phyloP scores from a whole-genome alignment of 2,888 invertebrate genomes.

The Tricholauxania praeusta region DNA sequence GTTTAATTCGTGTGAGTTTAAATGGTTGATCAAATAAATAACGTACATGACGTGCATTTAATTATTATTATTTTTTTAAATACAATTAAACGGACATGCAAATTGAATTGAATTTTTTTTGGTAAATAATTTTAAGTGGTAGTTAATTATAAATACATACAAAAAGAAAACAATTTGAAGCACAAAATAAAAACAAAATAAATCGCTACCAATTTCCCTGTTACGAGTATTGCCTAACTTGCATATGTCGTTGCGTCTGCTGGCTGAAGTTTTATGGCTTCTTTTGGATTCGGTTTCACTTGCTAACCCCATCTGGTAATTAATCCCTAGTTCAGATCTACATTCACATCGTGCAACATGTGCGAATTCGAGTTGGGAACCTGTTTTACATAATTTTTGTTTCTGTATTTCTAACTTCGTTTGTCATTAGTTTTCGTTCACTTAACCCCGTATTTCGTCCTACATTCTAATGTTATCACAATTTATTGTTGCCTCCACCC shows the following conservation, averaged over 20 bases:
- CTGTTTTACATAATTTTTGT: constrained; percentile 40
- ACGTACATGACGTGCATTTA: neutral
- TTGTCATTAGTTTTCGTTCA: too few relatives aligned
- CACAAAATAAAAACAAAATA: too few relatives aligned
- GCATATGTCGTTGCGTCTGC: neutral
- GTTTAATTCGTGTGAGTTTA: constrained; percentile 8
- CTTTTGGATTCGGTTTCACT: neutral
- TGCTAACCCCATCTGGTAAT: neutral
- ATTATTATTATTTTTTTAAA: neutral
- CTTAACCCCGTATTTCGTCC: too few relatives aligned
- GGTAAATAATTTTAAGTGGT: too few relatives aligned
- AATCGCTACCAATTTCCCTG: neutral
- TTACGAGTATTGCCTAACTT: neutral
- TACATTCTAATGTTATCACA: too few relatives aligned
- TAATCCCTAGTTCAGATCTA: neutral
- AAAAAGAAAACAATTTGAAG: too few relatives aligned
- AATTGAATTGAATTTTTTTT: too few relatives aligned
- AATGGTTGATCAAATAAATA: too few relatives aligned
- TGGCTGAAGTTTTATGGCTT: constrained; percentile 1
- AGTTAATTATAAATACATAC: too few relatives aligned
- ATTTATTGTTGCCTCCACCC: too few relatives aligned
- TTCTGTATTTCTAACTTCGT: neutral
- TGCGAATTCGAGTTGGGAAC: constrained; percentile 15
- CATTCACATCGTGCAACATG: constrained; percentile 13
- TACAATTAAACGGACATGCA: too few relatives aligned